phyloP scores from a whole-genome alignment of 2,113 vertebrate species.

The Pelmatolapia mariae region DNA sequence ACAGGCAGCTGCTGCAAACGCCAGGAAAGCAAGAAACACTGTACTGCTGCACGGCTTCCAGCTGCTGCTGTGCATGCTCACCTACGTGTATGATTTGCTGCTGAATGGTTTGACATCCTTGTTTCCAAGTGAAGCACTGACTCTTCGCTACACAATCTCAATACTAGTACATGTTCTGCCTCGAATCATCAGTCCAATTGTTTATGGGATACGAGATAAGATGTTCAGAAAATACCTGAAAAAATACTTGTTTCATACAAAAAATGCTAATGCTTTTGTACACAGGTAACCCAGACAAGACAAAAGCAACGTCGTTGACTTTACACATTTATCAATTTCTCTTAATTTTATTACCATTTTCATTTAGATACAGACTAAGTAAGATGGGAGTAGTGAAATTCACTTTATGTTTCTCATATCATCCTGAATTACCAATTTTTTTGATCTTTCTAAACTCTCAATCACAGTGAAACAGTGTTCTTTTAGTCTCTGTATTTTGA shows the following conservation, averaged over 20 bases:
- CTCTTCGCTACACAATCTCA: neutral
- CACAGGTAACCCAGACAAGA: too few relatives aligned
- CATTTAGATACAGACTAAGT: too few relatives aligned
- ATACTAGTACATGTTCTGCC: slow-evolving; percentile 14
- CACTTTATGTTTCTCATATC: too few relatives aligned
- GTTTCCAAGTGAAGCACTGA: neutral
- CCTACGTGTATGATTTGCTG: neutral
- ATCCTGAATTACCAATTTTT: too few relatives aligned
- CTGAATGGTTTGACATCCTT: neutral
- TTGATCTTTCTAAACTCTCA: too few relatives aligned
- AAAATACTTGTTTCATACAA: neutral
- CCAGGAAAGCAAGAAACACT: slow-evolving; percentile 29
- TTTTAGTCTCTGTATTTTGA: too few relatives aligned
- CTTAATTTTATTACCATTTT: too few relatives aligned
- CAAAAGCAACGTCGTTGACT: too few relatives aligned
- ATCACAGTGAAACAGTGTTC: too few relatives aligned
- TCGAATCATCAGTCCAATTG: slow-evolving; percentile 55
- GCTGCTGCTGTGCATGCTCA: slow-evolving; percentile 38
- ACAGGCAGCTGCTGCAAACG: neutral
- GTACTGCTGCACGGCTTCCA: slow-evolving; percentile 35
- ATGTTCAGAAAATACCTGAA: slow-evolving; percentile 45
- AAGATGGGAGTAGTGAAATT: too few relatives aligned
- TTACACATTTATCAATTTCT: too few relatives aligned
- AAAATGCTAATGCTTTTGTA: too few relatives aligned
- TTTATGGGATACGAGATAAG: slow-evolving; percentile 62